Conservation (phyloP, 2,113 vertebrate genomes). For the Peromyscus polionotus region DNA sequence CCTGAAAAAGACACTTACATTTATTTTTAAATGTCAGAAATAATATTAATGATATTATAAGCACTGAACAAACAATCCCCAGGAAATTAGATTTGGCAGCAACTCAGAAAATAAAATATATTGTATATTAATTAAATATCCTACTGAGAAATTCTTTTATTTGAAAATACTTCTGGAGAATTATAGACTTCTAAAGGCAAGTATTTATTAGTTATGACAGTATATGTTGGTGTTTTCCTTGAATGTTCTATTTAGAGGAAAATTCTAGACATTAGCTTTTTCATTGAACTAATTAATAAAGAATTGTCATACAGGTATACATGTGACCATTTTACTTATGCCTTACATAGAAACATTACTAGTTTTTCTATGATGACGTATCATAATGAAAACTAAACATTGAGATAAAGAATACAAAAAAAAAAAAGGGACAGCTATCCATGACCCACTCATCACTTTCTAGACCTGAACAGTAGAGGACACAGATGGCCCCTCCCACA, state of each 20-base stretch:
- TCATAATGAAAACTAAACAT: constrained; percentile 25
- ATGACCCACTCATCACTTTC: not conserved
- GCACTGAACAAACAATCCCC: not conserved
- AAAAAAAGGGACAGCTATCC: not conserved
- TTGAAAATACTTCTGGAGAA: constrained; percentile 4
- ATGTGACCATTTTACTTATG: not conserved
- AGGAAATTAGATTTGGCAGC: constrained; percentile 56
- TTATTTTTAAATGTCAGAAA: constrained; percentile 62
- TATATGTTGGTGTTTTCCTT: not conserved
- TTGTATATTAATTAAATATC: constrained; percentile 20
- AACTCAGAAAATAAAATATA: constrained; percentile 18
- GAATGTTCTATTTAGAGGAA: constrained; percentile 14
- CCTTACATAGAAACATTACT: not conserved
- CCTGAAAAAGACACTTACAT: constrained; percentile 7
- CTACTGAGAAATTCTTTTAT: constrained; percentile 35
- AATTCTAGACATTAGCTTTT: not conserved
- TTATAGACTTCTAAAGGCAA: constrained; percentile 42
- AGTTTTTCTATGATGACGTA: not conserved
- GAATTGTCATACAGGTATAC: not conserved
- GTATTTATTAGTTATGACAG: not conserved
- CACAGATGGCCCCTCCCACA: not conserved
- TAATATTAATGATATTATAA: constrained; percentile 51
- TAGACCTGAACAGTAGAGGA: not conserved
- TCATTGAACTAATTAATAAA: not conserved
- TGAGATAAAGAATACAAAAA: not conserved